phyloP scores from a whole-genome alignment of 2,113 vertebrate species.

The Ciconia stormi region DNA sequence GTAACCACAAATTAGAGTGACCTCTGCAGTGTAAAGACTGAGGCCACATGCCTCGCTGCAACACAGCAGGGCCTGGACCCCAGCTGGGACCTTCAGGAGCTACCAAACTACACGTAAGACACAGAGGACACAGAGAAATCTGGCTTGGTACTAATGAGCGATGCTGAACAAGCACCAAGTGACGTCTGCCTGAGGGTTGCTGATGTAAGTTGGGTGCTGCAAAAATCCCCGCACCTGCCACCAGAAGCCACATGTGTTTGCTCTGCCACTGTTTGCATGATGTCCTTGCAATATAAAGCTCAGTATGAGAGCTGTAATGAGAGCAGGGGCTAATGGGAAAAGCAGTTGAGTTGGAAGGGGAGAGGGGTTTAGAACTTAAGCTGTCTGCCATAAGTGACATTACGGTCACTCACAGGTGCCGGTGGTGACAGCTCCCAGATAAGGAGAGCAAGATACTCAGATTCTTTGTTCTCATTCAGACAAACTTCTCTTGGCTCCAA shows the following conservation, averaged over 20 bases:
- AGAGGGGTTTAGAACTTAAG: background rate
- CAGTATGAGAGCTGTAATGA: background rate
- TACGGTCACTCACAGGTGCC: background rate
- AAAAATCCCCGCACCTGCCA: background rate
- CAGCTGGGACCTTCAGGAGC: background rate
- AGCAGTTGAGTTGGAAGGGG: background rate
- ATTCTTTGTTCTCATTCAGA: constrained; percentile 11
- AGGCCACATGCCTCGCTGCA: background rate
- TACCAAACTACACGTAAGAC: background rate
- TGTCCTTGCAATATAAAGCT: background rate
- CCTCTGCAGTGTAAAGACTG: background rate
- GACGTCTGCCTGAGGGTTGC: background rate
- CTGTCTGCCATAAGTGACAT: background rate
- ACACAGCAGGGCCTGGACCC: background rate
- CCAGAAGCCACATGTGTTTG: background rate
- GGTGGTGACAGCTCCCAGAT: background rate
- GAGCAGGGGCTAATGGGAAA: background rate
- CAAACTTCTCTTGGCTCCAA: background rate
- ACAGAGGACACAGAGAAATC: background rate
- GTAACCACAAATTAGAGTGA: background rate
- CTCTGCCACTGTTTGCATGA: background rate
- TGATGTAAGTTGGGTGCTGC: background rate
- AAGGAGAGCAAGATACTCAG: background rate
- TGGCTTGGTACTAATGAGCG: background rate
- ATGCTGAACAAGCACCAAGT: background rate